These are phyloP conservation scores for Dendrocincla fuliginosa DNA, from an alignment of 2,797 vertebrate genomes.

Conservation along the genomic window DNA sequence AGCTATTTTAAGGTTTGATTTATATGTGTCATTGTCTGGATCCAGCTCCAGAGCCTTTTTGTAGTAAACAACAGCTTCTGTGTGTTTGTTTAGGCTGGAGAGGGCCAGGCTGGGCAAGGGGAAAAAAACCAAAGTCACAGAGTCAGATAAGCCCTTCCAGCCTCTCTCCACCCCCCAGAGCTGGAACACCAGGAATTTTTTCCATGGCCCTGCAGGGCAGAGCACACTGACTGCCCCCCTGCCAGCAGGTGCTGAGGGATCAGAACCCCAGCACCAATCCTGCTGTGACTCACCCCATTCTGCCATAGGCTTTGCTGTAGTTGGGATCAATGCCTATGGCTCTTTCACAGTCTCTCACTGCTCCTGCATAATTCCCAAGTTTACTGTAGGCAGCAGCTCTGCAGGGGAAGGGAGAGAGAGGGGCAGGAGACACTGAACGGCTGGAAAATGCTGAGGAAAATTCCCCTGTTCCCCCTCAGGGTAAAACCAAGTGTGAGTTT, in stretches of 20 bases:
- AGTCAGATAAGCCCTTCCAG: not conserved
- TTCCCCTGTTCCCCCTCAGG: not conserved
- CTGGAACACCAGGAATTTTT: not conserved
- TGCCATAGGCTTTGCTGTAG: constrained; percentile 97
- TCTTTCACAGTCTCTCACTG: constrained; percentile 91
- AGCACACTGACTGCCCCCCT: rapidly evolving
- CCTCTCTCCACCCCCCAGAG: not conserved
- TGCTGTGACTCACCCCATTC: constrained; percentile 87
- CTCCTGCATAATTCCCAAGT: constrained; percentile 91
- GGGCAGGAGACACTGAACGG: not conserved
- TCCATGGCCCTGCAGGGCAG: rapidly evolving
- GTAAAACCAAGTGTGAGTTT: not conserved
- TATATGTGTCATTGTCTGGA: constrained; percentile 94
- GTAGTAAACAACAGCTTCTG: constrained; percentile 89
- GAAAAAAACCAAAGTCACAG: not conserved
- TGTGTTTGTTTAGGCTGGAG: constrained; percentile 91
- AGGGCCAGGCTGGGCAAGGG: constrained; percentile 84
- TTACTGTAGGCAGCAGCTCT: constrained; percentile 97
- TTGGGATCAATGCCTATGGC: constrained; percentile 92
- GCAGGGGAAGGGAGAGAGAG: not conserved
- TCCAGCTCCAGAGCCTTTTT: constrained; percentile 93
- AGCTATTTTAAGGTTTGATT: constrained; percentile 91
- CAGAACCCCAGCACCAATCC: rapidly evolving
- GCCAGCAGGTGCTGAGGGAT: rapidly evolving
- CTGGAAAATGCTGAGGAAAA: rapidly evolving